Conservation (phyloP, 1,140 invertebrate genomes). For the Achroia grisella region DNA sequence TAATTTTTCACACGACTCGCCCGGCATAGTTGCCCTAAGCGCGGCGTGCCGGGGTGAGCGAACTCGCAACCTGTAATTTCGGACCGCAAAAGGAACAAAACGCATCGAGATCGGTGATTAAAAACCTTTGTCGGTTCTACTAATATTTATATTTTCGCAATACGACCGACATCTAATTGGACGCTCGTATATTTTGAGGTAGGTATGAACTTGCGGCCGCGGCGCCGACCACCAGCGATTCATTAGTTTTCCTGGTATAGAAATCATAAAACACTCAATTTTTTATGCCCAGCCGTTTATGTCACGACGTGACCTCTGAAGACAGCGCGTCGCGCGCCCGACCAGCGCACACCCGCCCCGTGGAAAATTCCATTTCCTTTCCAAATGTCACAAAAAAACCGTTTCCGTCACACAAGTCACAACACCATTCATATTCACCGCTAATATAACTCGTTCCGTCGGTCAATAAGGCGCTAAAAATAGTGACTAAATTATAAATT, state of each 20-base stretch:
- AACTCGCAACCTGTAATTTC: slow-evolving; percentile 67
- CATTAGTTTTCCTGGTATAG: slow-evolving; percentile 67
- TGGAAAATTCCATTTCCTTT: slow-evolving; percentile 36
- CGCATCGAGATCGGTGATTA: slow-evolving; percentile 68
- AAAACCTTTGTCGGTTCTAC: slow-evolving; percentile 73
- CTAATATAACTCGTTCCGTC: slow-evolving; percentile 7
- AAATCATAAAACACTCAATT: slow-evolving; percentile 56
- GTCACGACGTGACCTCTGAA: slow-evolving; percentile 44
- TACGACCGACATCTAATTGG: slow-evolving; percentile 69
- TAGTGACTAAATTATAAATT: slow-evolving; percentile 50
- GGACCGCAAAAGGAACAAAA: slow-evolving; percentile 71
- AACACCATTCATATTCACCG: neutral
- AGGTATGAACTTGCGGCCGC: slow-evolving; percentile 24
- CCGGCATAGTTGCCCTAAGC: slow-evolving; percentile 67
- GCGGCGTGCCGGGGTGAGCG: slow-evolving; percentile 58
- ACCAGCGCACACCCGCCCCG: slow-evolving; percentile 29
- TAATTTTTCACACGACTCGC: slow-evolving; percentile 70
- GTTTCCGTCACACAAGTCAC: neutral
- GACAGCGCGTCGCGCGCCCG: neutral
- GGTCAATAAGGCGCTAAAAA: slow-evolving; percentile 39
- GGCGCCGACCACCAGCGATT: slow-evolving; percentile 52
- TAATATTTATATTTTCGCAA: slow-evolving; percentile 73
- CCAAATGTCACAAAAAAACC: slow-evolving; percentile 12
- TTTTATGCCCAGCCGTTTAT: slow-evolving; percentile 51
- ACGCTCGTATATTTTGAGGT: slow-evolving; percentile 40